Evolutionary conservation across 2,113 vertebrate species (phyloP).

Genomic region (Dromas ardeola): DNA sequence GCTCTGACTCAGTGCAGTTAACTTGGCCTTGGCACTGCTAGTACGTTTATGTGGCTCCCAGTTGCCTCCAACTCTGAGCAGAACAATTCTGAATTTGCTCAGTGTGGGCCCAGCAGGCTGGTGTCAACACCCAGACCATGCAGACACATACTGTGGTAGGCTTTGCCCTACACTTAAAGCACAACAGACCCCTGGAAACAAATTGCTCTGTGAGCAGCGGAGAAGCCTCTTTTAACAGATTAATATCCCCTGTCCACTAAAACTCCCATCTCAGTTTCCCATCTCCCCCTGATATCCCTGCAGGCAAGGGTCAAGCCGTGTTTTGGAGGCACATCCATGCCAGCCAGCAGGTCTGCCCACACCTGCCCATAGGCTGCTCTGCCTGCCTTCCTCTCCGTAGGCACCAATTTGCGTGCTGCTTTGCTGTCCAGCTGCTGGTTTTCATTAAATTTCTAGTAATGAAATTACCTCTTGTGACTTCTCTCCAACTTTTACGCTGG

Average conservation of each 20-base stretch:
- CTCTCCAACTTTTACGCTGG: neutral
- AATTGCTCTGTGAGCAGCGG: neutral
- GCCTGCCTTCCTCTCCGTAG: neutral
- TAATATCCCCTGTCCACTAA: too few relatives aligned
- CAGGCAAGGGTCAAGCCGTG: fast-evolving
- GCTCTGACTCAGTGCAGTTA: neutral
- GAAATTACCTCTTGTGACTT: conserved; percentile 32
- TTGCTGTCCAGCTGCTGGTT: neutral
- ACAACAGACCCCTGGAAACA: neutral
- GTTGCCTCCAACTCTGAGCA: neutral
- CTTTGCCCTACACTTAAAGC: neutral
- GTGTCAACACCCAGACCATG: neutral
- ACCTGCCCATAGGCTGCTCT: neutral
- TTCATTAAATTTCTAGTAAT: conserved; percentile 32
- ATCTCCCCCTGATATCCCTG: fast-evolving
- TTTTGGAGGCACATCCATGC: neutral
- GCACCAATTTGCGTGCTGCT: neutral
- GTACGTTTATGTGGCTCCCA: neutral
- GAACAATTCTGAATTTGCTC: neutral
- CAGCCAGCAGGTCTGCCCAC: neutral
- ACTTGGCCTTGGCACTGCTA: neutral
- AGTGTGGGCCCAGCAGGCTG: neutral
- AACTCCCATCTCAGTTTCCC: neutral
- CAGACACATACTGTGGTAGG: fast-evolving
- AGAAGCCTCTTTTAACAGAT: neutral